A percentile compares a stretch with the other conserved stretches of the same genome.
phyloP scores from a whole-genome alignment of 1,140 invertebrate genomes.

The Neotoxoptera formosana region DNA sequence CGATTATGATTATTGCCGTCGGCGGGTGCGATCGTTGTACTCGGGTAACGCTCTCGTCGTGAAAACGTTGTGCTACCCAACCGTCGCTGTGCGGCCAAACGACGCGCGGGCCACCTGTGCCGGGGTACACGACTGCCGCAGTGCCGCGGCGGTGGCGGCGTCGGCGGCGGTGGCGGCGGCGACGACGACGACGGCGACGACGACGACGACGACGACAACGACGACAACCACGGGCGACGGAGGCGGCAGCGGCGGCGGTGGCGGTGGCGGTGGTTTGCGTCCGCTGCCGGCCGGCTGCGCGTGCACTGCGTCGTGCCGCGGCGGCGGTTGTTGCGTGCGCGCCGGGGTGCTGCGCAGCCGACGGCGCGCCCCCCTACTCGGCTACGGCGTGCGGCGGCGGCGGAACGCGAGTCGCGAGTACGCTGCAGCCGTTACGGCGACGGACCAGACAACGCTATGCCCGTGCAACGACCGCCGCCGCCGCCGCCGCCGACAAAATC shows the following conservation, averaged over 20 bases:
- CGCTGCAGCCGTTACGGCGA: background rate
- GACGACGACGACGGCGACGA: background rate
- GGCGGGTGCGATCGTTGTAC: background rate
- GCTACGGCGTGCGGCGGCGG: background rate
- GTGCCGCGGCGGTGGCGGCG: background rate
- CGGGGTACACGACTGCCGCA: slow-evolving; percentile 38
- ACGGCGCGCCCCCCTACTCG: background rate
- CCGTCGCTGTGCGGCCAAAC: slow-evolving; percentile 28
- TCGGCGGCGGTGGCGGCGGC: background rate
- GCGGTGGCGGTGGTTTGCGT: slow-evolving; percentile 37
- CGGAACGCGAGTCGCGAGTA: background rate
- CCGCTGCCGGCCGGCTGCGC: slow-evolving; percentile 55
- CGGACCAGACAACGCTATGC: background rate
- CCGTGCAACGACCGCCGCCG: background rate
- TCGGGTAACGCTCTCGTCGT: too few relatives aligned
- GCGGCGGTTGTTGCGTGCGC: slow-evolving; percentile 48
- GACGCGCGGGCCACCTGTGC: slow-evolving; percentile 45
- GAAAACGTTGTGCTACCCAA: background rate
- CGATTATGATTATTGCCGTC: background rate
- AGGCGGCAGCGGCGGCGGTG: background rate
- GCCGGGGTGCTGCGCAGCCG: slow-evolving; percentile 44
- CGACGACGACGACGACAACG: background rate
- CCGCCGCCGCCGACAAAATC: slow-evolving; percentile 30
- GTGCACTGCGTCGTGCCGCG: slow-evolving; percentile 55
- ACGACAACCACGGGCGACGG: background rate